A percentile compares a stretch with the other conserved stretches of the same genome.
phyloP scores from a whole-genome alignment of 2,113 vertebrate species.

The Pelusios castaneus region DNA sequence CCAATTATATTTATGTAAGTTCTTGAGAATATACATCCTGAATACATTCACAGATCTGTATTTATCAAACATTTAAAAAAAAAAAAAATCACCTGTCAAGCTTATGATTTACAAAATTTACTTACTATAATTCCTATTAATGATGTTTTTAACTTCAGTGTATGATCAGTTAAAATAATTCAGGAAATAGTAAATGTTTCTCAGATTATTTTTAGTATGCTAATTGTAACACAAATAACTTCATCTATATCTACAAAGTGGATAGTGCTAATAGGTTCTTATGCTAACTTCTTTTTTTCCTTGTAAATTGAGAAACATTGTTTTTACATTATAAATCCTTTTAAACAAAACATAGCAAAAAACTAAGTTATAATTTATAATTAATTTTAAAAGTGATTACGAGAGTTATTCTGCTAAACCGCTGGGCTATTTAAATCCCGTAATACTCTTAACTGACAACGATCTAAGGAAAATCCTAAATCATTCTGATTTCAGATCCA shows the following conservation, averaged over 20 bases:
- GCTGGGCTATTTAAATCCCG: not conserved
- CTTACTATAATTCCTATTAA: not conserved
- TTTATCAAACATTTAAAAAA: not conserved
- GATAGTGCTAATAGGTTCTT: not conserved
- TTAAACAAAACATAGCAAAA: not conserved
- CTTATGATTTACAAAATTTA: not conserved
- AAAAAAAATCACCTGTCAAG: not conserved
- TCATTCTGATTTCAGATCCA: not conserved
- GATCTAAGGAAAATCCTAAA: not conserved
- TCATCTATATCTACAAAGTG: not conserved
- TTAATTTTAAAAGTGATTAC: not conserved
- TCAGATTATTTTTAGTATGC: not conserved
- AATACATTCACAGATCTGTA: not conserved
- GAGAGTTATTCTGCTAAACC: not conserved
- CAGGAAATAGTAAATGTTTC: not conserved
- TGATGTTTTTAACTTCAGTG: not conserved
- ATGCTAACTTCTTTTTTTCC: not conserved
- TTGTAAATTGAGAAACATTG: not conserved
- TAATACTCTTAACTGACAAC: not conserved
- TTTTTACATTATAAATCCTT: not conserved
- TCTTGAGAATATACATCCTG: not conserved
- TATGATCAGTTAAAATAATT: not conserved
- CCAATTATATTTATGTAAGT: not conserved
- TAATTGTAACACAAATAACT: not conserved
- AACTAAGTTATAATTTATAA: not conserved